Percentiles rank a stretch among this genome's conserved stretches.
Evolutionary conservation across 2,113 vertebrate genomes (phyloP).

Genomic region (Columba livia): DNA sequence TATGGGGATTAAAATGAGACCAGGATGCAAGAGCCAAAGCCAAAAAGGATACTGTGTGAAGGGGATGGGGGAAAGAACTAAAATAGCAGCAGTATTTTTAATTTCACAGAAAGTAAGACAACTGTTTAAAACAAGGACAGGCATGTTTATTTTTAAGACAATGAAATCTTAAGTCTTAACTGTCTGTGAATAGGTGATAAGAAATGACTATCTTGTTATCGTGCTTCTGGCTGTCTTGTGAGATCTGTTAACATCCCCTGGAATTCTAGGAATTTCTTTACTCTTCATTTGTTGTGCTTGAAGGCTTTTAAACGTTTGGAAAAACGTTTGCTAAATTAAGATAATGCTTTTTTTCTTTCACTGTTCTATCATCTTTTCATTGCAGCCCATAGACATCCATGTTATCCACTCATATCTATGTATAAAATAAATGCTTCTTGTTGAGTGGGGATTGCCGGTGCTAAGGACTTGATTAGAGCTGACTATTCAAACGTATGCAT

Average conservation of each 20-base stretch:
- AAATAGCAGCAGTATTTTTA: background rate
- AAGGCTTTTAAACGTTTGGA: background rate
- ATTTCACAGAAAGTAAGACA: background rate
- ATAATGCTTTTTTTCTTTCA: background rate
- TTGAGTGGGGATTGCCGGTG: background rate
- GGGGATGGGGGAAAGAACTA: background rate
- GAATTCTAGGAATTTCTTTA: conserved; percentile 66
- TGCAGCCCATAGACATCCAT: background rate
- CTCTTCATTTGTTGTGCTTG: conserved; percentile 21
- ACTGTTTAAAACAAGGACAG: background rate
- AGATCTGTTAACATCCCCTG: conserved; percentile 50
- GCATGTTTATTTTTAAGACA: conserved; percentile 26
- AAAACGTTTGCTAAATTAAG: background rate
- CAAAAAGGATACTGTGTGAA: background rate
- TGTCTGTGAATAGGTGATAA: conserved; percentile 31
- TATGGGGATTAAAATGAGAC: background rate
- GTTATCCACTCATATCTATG: background rate
- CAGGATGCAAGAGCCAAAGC: background rate
- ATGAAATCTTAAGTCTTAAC: conserved; percentile 33
- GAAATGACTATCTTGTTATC: conserved; percentile 27
- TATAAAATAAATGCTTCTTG: background rate
- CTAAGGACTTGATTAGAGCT: background rate
- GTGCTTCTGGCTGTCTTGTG: conserved; percentile 26
- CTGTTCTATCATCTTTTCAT: background rate
- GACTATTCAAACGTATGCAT: background rate